These are phyloP conservation scores for Pangasius larnaudii DNA, from an alignment of 2,797 vertebrate species.

Conservation along the genomic window DNA sequence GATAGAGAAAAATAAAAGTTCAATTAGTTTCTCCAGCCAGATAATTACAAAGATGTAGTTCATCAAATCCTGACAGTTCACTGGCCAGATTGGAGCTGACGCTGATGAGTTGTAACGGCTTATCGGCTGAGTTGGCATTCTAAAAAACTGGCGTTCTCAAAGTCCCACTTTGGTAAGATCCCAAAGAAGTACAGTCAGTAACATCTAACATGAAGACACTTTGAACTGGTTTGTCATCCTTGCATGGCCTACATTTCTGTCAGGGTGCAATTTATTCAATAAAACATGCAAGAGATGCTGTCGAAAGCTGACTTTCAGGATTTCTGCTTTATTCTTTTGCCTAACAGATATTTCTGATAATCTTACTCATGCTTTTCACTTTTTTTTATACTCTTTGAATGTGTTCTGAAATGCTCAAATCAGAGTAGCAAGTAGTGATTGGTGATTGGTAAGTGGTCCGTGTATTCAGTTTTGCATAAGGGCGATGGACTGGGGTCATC, in stretches of 20 bases:
- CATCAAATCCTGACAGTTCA: slow-evolving; percentile 40
- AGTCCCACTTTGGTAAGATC: not conserved
- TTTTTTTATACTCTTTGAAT: not conserved
- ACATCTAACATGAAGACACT: not conserved
- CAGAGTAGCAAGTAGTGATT: not conserved
- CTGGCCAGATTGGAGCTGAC: slow-evolving; percentile 36
- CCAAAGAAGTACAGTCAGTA: not conserved
- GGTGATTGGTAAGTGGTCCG: not conserved
- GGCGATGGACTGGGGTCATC: slow-evolving; percentile 21
- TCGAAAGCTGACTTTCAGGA: not conserved
- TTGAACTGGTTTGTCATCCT: slow-evolving; percentile 26
- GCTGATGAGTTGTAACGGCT: slow-evolving; percentile 24
- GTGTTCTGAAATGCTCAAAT: not conserved
- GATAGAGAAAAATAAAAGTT: not conserved
- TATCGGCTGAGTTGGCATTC: slow-evolving; percentile 32
- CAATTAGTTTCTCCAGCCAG: not conserved
- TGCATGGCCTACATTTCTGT: slow-evolving; percentile 12
- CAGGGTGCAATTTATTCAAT: slow-evolving; percentile 19
- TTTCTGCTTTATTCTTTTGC: not conserved
- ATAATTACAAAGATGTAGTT: slow-evolving; percentile 40
- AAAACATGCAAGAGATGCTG: slow-evolving; percentile 5
- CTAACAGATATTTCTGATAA: not conserved
- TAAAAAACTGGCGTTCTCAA: not conserved
- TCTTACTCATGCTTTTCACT: not conserved
- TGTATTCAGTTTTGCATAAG: slow-evolving; percentile 36